Conservation (phyloP, 2,113 vertebrate species). For the Tympanuchus pallidicinctus region DNA sequence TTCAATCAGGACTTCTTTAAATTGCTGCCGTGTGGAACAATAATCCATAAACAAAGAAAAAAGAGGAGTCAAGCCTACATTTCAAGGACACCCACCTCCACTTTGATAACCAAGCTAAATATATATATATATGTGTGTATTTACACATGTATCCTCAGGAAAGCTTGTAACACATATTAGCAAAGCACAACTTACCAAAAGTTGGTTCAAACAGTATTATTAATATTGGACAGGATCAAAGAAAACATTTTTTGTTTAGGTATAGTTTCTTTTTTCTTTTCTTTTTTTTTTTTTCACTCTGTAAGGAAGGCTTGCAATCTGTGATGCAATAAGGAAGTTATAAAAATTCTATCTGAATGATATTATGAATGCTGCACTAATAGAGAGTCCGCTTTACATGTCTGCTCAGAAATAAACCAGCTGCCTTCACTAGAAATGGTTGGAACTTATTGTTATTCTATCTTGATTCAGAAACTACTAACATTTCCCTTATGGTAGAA, state of each 20-base stretch:
- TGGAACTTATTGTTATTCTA: neutral
- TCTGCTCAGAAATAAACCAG: neutral
- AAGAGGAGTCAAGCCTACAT: neutral
- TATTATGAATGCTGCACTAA: neutral
- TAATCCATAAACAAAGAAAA: constrained; percentile 48
- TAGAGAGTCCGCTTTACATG: neutral
- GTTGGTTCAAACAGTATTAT: neutral
- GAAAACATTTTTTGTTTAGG: neutral
- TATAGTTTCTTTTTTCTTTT: neutral
- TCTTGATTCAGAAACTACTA: neutral
- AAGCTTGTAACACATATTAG: neutral
- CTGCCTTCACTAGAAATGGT: neutral
- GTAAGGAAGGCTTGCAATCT: neutral
- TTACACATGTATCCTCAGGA: neutral
- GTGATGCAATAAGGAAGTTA: neutral
- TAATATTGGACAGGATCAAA: rapidly evolving
- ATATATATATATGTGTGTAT: neutral
- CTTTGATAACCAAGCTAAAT: neutral
- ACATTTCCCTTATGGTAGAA: neutral
- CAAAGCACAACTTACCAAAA: neutral
- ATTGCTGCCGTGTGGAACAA: constrained; percentile 21
- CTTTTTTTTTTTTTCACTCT: rapidly evolving
- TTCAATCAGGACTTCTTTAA: constrained; percentile 16
- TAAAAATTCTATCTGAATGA: neutral
- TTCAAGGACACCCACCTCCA: constrained; percentile 13